Evolutionary conservation across 2,113 vertebrate genomes (phyloP).

Genomic region (Rhadina sibilatrix): DNA sequence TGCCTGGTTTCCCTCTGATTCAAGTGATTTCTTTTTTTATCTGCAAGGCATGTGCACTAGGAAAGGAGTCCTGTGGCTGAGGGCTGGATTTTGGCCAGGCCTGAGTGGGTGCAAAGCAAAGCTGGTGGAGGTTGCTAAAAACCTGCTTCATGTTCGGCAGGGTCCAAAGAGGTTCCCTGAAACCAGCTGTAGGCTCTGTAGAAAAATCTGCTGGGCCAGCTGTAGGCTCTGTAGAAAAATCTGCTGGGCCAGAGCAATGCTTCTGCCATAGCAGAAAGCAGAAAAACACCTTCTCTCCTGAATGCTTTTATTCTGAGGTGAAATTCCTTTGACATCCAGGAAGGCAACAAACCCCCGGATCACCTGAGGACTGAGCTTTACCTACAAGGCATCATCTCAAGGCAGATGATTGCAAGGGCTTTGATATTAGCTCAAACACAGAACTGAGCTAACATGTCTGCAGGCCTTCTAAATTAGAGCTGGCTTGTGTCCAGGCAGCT

Average conservation of each 20-base stretch:
- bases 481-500: constrained; percentile 4
- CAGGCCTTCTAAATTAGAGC: constrained; percentile 23
- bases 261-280: too few relatives aligned
- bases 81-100: neutral
- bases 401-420: constrained; percentile 1
- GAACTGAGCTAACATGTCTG: constrained; percentile 50
- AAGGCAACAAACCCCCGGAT: neutral
- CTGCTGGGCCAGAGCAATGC: neutral
- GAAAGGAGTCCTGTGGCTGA: neutral
- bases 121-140: neutral
- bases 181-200: neutral
- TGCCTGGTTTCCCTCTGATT: neutral
- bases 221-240: neutral
- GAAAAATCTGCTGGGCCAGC: neutral
- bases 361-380: constrained; percentile 40
- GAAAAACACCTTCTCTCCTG: neutral
- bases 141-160: neutral
- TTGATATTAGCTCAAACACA: constrained; percentile 39
- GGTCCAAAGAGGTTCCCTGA: neutral
- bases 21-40: neutral
- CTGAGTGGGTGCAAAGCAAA: neutral
- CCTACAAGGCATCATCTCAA: constrained; percentile 1
- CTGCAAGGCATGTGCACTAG: neutral
- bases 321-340: neutral
- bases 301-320: neutral